Base-by-base conservation (phyloP, 2,888 invertebrate species). In the Ashinkailepas kermadecensis region DNA sequence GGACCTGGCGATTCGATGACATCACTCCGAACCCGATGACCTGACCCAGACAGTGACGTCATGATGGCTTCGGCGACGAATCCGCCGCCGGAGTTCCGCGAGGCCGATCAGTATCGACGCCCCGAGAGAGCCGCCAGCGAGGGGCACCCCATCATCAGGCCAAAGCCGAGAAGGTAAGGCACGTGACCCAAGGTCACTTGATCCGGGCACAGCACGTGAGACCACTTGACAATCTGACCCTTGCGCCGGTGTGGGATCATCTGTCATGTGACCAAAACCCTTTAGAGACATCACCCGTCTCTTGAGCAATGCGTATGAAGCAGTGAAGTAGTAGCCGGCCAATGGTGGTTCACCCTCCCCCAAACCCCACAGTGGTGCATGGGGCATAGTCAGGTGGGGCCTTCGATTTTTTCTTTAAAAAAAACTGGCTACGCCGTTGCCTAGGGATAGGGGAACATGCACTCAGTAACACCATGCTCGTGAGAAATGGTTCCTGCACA, bases 131-230 rank as follows among this genome's bases (percentile, higher is more conserved):
- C 92, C 85, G 91, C 92, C 81, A 92, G 92, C 87, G 92, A 93
- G 85, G 93, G 92, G 85, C 94, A 94, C 88, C 94, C 95, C 88
- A 95, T 95, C 86, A 91, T 95, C 84, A 89, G 94, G 84, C 94
- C 95, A 18, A 95, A 95, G 87, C 94, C 95, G 13, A 91, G 95
- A 87, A 92, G 95, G 94, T 94, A 88, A 88, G 87, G 39, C 39
- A 39, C 39, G 39, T 39, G 23, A 21, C n/a, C 8, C 21, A 64
- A 64, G n/a, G 64, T n/a, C 21, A 64, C 39, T 39, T 39, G 39
- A 39, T 39, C 39, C 39, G 39, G 39, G 39, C 39, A 39, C 39
- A 3, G 39, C 39, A 39, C 39, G 4, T 4, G 39, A 39, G 39
- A 39, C 39, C 39, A 39, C 39, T 39, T 39, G 39, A 39, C 39